Conservation (phyloP, 2,797 vertebrate genomes). For the Vespertilio murinus region DNA sequence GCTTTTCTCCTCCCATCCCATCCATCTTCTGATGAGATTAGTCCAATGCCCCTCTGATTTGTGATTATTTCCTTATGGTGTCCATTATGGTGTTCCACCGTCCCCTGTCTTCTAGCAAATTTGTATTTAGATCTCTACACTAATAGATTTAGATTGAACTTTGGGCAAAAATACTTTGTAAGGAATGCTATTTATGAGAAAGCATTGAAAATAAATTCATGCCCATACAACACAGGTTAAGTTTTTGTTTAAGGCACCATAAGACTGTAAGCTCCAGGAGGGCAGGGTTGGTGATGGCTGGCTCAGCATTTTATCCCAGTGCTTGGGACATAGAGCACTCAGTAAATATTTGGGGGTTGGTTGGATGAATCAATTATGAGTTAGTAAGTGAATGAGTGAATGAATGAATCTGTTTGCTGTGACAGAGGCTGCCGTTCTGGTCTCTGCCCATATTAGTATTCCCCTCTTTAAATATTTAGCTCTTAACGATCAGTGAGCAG, state of each 20-base stretch:
- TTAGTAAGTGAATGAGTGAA: not conserved
- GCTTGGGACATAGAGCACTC: accelerated
- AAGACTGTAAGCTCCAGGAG: not conserved
- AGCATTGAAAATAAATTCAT: not conserved
- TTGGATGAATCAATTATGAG: not conserved
- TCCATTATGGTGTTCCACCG: not conserved
- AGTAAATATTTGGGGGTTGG: not conserved
- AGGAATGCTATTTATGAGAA: not conserved
- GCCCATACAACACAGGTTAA: not conserved
- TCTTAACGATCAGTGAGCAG: not conserved
- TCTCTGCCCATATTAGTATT: not conserved
- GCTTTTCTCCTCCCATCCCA: not conserved
- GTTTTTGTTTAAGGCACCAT: not conserved
- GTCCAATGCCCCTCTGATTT: not conserved
- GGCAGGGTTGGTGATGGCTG: not conserved
- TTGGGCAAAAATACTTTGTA: not conserved
- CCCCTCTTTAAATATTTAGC: not conserved
- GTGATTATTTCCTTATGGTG: not conserved
- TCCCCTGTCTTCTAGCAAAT: not conserved
- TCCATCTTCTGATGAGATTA: not conserved
- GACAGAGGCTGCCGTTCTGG: not conserved
- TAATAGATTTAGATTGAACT: not conserved
- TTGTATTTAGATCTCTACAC: not conserved
- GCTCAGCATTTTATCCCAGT: not conserved
- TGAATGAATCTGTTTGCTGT: not conserved